Base-by-base conservation (phyloP, 2,888 invertebrate species). In the Drosophila colorata region DNA sequence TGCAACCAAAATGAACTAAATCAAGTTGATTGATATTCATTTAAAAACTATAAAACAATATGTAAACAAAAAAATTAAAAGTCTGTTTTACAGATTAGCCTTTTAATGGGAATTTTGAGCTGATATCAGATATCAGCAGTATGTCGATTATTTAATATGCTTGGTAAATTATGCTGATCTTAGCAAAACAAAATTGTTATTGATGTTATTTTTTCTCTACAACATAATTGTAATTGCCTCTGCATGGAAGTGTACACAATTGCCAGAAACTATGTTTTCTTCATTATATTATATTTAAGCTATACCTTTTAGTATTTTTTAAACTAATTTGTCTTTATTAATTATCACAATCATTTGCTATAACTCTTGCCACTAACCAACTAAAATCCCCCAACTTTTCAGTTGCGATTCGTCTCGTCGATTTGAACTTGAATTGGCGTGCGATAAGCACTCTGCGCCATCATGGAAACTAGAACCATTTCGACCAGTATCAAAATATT, bases 401-500 rank as follows among this genome's bases (percentile, higher is more conserved):
- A 76, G 18, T 59, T 28, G 37, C n/a, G 23, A 64, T 72, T 75
- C 52, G 38, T 25, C 44, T 87, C 85, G 63, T 78, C 74, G 20
- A 86, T 66, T 69, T 87, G 78, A 35, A 89, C 74, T 57, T 87
- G 79, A 23, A 85, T 72, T 13, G 91, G 91, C 2, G 76, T 74
- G 33, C 88, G 88, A 59, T 92, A 92, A 1, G 91, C 90, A 57
- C 88, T 91, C 64, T 91, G 91, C 0, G 75, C 91, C 74, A 92
- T 69, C 69, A 90, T 80, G 6, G 92, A 92, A 7, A 92, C 89
- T 53, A 91, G 67, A 7, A 90, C 85, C 91, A 92, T 92, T 80
- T 92, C 92, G 18, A 86, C 76, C 56, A 92, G 66, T 61, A 92
- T 91, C 16, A 91, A 56, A 1, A 90, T 78, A 67, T 91, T 91